These are phyloP conservation scores for Marmota monax DNA, from an alignment of 2,113 vertebrate species.

Conservation along the genomic window DNA sequence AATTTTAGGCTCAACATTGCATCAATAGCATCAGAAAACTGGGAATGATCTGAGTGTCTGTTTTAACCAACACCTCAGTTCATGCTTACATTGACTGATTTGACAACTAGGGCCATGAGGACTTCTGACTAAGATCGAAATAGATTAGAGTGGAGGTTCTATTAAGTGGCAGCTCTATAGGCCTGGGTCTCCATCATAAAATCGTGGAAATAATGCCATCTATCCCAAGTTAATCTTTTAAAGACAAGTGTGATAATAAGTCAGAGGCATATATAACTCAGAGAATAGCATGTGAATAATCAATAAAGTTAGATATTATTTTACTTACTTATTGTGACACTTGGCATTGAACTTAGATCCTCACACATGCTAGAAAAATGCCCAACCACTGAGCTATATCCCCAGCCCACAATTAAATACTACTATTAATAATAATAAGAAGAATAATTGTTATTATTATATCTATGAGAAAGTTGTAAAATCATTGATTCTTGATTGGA, in stretches of 20 bases:
- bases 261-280: neutral
- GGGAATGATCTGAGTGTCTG: neutral
- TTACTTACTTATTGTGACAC: neutral
- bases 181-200: neutral
- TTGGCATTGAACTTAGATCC: neutral
- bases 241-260: neutral
- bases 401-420: neutral
- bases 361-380: neutral
- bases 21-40: neutral
- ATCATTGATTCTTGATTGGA: neutral
- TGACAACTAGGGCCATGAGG: neutral
- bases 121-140: neutral
- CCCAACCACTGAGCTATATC: neutral
- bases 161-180: neutral
- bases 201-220: neutral
- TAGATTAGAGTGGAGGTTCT: neutral
- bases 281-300: neutral
- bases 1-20: neutral
- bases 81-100: neutral
- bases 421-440: neutral
- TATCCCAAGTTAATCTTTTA: neutral
- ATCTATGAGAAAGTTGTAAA: neutral
- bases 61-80: neutral
- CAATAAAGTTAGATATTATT: neutral
- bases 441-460: neutral